Percentiles rank a stretch among this genome's conserved stretches.
These are phyloP conservation scores for Orthonyx spaldingii DNA, from an alignment of 2,113 vertebrate species.

Conservation along the genomic window DNA sequence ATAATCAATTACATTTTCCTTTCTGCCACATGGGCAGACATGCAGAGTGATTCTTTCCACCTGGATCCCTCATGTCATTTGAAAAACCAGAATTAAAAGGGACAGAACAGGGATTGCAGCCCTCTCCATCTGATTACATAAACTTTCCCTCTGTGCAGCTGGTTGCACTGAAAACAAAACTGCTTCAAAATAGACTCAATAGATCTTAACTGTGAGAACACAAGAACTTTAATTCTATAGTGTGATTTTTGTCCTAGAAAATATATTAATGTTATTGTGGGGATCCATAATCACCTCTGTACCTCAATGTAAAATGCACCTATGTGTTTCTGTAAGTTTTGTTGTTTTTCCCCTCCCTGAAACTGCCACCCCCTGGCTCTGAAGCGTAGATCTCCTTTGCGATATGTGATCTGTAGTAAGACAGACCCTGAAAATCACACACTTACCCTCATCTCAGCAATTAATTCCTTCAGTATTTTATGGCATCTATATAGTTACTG, in stretches of 20 bases:
- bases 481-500: background rate
- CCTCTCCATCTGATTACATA: slow-evolving; percentile 10
- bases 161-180: background rate
- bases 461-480: background rate
- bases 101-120: slow-evolving; percentile 52
- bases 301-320: background rate
- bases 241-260: background rate
- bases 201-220: background rate
- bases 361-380: background rate
- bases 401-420: background rate
- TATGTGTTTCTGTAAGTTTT: background rate
- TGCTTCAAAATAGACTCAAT: background rate
- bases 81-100: slow-evolving; percentile 49
- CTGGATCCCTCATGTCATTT: slow-evolving; percentile 39
- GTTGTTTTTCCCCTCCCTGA: background rate
- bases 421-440: background rate
- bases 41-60: slow-evolving; percentile 34
- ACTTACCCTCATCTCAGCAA: background rate
- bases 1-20: slow-evolving; percentile 56
- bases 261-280: background rate
- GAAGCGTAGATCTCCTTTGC: background rate
- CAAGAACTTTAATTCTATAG: background rate
- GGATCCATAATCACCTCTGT: background rate
- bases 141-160: slow-evolving; percentile 11
- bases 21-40: slow-evolving; percentile 13